These are phyloP conservation scores for Erythrolamprus reginae DNA, from an alignment of 2,113 vertebrate genomes.

Conservation along the genomic window DNA sequence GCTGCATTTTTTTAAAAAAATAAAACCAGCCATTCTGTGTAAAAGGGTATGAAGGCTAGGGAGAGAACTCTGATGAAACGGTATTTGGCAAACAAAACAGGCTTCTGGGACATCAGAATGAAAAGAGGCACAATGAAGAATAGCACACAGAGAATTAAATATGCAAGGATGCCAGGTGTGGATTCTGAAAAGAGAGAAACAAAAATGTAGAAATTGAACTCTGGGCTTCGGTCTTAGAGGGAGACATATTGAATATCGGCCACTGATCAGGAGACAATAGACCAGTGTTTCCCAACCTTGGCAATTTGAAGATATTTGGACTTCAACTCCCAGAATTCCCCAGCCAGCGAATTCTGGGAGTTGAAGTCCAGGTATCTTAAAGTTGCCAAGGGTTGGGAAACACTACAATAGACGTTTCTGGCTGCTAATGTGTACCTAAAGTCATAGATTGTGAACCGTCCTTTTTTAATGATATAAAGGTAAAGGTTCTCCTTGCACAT, in stretches of 20 bases:
- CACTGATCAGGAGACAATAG: background rate
- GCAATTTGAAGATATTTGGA: no score
- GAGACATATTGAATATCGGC: background rate
- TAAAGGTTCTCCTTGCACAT: no score
- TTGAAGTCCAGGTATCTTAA: no score
- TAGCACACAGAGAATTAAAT: constrained; percentile 52
- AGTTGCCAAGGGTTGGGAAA: no score
- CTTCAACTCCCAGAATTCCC: no score
- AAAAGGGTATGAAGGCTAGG: constrained; percentile 39
- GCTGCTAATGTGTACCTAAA: rapidly evolving
- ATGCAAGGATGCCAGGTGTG: constrained; percentile 50
- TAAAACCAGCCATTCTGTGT: background rate
- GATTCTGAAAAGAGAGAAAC: constrained; percentile 20
- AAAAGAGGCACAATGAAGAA: constrained; percentile 53
- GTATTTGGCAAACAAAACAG: constrained; percentile 42
- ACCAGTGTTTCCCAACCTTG: no score
- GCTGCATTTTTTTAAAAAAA: constrained; percentile 24
- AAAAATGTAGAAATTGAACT: background rate
- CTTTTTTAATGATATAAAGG: background rate
- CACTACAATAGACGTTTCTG: constrained; percentile 13
- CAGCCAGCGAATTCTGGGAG: no score
- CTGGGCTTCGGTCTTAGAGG: background rate
- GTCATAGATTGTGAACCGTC: background rate
- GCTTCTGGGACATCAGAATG: constrained; percentile 49
- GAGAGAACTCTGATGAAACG: constrained; percentile 28